These are phyloP conservation scores for Drosophila neotestacea DNA, from an alignment of 2,888 invertebrate species.

Conservation along the genomic window DNA sequence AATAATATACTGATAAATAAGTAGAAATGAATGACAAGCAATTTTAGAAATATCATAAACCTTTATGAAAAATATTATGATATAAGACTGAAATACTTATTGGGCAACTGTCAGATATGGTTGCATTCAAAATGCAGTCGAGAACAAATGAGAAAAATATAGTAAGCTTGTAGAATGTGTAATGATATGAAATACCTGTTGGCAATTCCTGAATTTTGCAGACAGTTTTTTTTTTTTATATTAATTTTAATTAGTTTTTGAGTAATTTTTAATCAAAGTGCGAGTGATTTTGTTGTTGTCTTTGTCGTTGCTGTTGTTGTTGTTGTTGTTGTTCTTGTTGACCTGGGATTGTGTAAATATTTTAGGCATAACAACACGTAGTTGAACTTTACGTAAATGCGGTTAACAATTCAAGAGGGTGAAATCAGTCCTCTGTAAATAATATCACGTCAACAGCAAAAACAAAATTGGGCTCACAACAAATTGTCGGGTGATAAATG, in stretches of 20 bases:
- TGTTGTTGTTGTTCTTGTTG: constrained; percentile 12
- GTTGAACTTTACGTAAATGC: constrained; percentile 48
- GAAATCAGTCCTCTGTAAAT: constrained; percentile 80
- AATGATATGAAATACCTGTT: not conserved
- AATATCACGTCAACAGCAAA: constrained; percentile 70
- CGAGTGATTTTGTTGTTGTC: constrained; percentile 29
- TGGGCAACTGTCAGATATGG: no score
- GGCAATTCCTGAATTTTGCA: not conserved
- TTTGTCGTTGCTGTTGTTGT: no score
- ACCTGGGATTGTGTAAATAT: constrained; percentile 40
- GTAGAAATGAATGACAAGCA: no score
- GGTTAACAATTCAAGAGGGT: constrained; percentile 66
- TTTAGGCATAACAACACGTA: constrained; percentile 34
- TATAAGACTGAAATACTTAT: no score
- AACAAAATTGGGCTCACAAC: constrained; percentile 60
- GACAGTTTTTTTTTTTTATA: not conserved
- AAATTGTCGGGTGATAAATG: constrained; percentile 84
- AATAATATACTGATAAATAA: no score
- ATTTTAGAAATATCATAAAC: no score
- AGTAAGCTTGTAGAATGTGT: not conserved
- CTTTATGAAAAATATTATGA: no score
- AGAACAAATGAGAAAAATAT: no score
- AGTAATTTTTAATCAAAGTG: constrained; percentile 19
- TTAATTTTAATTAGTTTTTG: constrained; percentile 31
- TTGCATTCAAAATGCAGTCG: no score